Percentiles rank a stretch among this genome's conserved stretches.
Conservation (phyloP, 2,888 invertebrate species). For the Seira musarum region DNA sequence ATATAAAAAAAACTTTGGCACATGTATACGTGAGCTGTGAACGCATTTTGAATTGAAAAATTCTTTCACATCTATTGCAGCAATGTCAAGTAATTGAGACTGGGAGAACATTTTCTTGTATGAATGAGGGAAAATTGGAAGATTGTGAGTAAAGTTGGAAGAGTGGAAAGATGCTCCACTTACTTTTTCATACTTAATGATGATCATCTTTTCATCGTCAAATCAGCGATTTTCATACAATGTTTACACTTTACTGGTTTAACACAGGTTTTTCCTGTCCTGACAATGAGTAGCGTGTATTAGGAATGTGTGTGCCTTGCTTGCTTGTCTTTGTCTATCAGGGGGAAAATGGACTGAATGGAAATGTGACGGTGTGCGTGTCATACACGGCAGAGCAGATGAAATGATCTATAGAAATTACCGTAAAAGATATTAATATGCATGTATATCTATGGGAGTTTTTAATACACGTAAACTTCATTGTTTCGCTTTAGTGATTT, state of each 20-base stretch:
- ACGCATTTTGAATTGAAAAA: neutral
- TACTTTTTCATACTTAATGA: neutral
- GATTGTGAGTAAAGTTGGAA: neutral
- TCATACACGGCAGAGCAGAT: too few relatives aligned
- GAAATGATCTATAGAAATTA: too few relatives aligned
- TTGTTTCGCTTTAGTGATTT: too few relatives aligned
- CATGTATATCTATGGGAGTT: too few relatives aligned
- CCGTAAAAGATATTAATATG: neutral
- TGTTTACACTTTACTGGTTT: too few relatives aligned
- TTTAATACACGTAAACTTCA: too few relatives aligned
- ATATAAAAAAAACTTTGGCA: neutral
- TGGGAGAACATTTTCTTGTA: conserved; percentile 9
- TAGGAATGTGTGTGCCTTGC: neutral
- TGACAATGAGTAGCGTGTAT: neutral
- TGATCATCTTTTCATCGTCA: too few relatives aligned
- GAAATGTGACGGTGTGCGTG: conserved; percentile 29
- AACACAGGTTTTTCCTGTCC: too few relatives aligned
- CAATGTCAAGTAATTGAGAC: neutral
- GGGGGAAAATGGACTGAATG: conserved; percentile 9
- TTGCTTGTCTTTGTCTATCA: neutral
- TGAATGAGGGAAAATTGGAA: conserved; percentile 29
- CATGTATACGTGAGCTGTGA: too few relatives aligned
- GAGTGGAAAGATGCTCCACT: neutral
- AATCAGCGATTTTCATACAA: too few relatives aligned
- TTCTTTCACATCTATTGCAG: neutral